Conservation (phyloP, 2,888 invertebrate species). For the Sialis fuliginosa region DNA sequence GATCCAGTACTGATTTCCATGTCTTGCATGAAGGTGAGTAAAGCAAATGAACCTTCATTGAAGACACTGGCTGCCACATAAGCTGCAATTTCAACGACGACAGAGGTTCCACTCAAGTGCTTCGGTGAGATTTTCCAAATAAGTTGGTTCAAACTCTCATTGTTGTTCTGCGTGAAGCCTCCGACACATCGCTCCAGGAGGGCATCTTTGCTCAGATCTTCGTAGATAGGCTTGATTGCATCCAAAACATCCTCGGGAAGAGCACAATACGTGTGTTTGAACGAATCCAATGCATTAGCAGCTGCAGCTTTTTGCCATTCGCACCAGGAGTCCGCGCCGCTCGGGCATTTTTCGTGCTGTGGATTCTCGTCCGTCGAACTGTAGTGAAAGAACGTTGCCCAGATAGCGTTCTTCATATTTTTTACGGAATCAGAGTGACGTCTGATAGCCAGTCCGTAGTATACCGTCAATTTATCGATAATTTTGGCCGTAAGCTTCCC, state of each 20-base stretch:
- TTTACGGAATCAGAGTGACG: slow-evolving; percentile 11
- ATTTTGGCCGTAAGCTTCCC: slow-evolving; percentile 9
- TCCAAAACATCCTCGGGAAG: slow-evolving; percentile 9
- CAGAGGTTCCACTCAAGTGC: slow-evolving; percentile 2
- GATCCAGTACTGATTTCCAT: slow-evolving; percentile 7
- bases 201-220: slow-evolving; percentile 16
- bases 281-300: slow-evolving; percentile 5
- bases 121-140: slow-evolving; percentile 16
- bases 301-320: slow-evolving; percentile 10
- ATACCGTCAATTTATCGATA: slow-evolving; percentile 13
- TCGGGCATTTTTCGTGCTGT: slow-evolving; percentile 8
- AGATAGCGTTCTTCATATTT: slow-evolving; percentile 10
- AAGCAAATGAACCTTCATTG: slow-evolving; percentile 9
- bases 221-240: slow-evolving; percentile 15
- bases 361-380: slow-evolving; percentile 7
- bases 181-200: slow-evolving; percentile 16
- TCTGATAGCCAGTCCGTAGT: slow-evolving; percentile 14
- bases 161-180: slow-evolving; percentile 17
- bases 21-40: slow-evolving; percentile 6
- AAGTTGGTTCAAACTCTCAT: slow-evolving; percentile 17
- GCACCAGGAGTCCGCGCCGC: slow-evolving; percentile 10
- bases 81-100: slow-evolving; percentile 9
- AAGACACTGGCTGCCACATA: slow-evolving; percentile 7
- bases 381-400: slow-evolving; percentile 7
- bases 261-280: slow-evolving; percentile 8